phyloP scores from a whole-genome alignment of 2,888 invertebrate species.

The Didymodactylos carnosus region DNA sequence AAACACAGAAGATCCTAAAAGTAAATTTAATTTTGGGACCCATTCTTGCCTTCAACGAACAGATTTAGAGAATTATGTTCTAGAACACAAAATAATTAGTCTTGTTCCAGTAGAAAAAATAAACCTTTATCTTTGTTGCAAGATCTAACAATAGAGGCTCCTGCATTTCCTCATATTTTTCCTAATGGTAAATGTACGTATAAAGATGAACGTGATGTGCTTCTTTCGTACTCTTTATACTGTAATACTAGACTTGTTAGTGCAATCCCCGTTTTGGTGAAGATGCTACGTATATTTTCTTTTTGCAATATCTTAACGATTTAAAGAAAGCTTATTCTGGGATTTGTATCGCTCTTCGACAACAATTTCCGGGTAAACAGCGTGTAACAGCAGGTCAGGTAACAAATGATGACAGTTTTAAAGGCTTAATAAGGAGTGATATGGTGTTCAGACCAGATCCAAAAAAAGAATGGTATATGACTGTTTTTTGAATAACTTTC shows the following conservation, averaged over 20 bases:
- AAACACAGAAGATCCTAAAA: not conserved
- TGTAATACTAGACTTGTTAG: not conserved
- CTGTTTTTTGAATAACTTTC: no score
- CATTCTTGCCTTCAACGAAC: not conserved
- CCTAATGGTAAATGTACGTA: not conserved
- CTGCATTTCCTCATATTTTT: slow-evolving; percentile 12
- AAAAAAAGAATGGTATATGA: no score
- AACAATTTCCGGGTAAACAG: not conserved
- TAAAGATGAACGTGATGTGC: not conserved
- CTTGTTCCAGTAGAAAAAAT: slow-evolving; percentile 20
- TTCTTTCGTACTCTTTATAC: not conserved
- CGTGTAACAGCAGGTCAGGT: no score
- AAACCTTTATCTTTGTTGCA: slow-evolving; percentile 19
- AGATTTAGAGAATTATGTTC: slow-evolving; percentile 6
- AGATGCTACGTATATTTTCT: not conserved
- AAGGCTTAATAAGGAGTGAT: no score
- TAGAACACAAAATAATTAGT: not conserved
- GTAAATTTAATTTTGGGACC: not conserved
- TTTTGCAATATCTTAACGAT: not conserved
- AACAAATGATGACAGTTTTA: no score
- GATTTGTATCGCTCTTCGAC: not conserved
- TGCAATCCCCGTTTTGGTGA: not conserved
- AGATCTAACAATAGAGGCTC: slow-evolving; percentile 19
- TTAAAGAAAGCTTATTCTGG: not conserved
- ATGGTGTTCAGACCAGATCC: no score